These are phyloP conservation scores for Cyprinodon diabolis DNA, from an alignment of 2,797 vertebrate genomes.

Conservation along the genomic window DNA sequence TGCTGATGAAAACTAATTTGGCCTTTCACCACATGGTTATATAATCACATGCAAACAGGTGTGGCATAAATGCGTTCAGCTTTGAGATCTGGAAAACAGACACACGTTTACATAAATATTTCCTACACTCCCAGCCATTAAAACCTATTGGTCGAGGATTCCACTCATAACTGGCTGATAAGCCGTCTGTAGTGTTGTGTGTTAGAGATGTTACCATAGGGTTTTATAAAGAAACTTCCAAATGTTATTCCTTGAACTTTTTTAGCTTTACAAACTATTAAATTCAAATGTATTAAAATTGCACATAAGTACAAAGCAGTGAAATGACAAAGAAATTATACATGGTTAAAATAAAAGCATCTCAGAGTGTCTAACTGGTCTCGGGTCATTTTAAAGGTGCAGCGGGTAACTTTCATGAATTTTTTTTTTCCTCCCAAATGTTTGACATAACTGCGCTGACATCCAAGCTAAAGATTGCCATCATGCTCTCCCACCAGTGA, in stretches of 20 bases:
- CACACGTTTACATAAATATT: constrained; percentile 58
- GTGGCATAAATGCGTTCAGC: constrained; percentile 36
- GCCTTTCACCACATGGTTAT: constrained; percentile 66
- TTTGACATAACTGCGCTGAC: too few species aligned
- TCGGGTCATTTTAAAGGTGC: too few species aligned
- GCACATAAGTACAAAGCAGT: neutral
- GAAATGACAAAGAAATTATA: neutral
- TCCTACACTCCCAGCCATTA: constrained; percentile 52
- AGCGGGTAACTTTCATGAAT: too few species aligned
- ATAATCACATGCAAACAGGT: constrained; percentile 76
- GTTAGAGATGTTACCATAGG: constrained; percentile 21
- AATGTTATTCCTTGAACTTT: neutral
- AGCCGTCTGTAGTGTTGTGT: constrained; percentile 35
- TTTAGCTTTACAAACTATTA: neutral
- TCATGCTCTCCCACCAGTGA: too few species aligned
- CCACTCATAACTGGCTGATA: constrained; percentile 36
- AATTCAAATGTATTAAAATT: neutral
- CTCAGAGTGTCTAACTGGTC: neutral
- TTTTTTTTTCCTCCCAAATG: too few species aligned
- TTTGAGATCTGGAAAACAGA: constrained; percentile 40
- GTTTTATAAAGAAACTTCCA: constrained; percentile 13
- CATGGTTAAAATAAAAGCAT: neutral
- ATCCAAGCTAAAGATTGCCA: too few species aligned
- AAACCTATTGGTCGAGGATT: constrained; percentile 48
- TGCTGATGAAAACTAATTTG: constrained; percentile 66